phyloP scores from a whole-genome alignment of 2,797 vertebrate genomes.

The Sphaeramia orbicularis region DNA sequence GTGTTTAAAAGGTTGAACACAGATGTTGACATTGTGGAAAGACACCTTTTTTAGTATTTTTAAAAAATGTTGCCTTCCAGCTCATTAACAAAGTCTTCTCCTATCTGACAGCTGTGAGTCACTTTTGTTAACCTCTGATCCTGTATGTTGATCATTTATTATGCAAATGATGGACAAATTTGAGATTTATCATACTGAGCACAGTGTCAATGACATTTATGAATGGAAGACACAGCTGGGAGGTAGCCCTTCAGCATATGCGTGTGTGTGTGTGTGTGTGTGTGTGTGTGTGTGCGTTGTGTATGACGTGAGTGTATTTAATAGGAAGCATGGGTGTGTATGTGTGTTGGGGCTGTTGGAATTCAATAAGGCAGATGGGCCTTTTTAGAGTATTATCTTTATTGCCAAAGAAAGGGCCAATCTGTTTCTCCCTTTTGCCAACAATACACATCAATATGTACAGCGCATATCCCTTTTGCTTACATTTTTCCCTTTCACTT shows the following conservation, averaged over 20 bases:
- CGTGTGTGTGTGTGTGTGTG: slow-evolving; percentile 27
- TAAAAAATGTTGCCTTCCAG: neutral
- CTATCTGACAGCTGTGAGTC: slow-evolving; percentile 16
- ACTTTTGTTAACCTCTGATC: slow-evolving; percentile 65
- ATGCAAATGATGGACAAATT: slow-evolving; percentile 74
- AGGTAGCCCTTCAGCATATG: slow-evolving; percentile 62
- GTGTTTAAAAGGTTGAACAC: no score
- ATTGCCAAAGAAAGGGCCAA: slow-evolving; percentile 77
- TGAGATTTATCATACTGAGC: slow-evolving; percentile 71
- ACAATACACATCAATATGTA: slow-evolving; percentile 58
- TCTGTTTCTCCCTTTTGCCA: slow-evolving; percentile 71
- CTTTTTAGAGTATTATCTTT: slow-evolving; percentile 81
- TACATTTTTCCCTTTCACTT: slow-evolving; percentile 35
- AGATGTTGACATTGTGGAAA: no score
- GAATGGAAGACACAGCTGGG: slow-evolving; percentile 78
- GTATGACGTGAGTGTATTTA: slow-evolving; percentile 32
- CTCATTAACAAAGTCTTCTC: slow-evolving; percentile 13
- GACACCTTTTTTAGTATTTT: neutral
- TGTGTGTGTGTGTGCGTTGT: slow-evolving; percentile 37
- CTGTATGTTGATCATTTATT: slow-evolving; percentile 76
- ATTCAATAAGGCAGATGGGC: slow-evolving; percentile 83
- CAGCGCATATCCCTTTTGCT: slow-evolving; percentile 45
- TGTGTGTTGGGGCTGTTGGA: slow-evolving; percentile 48
- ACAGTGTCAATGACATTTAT: slow-evolving; percentile 79
- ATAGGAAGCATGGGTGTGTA: slow-evolving; percentile 14